Evolutionary conservation across 2,888 invertebrate species (phyloP).

Genomic region (Mycalesis mineus): DNA sequence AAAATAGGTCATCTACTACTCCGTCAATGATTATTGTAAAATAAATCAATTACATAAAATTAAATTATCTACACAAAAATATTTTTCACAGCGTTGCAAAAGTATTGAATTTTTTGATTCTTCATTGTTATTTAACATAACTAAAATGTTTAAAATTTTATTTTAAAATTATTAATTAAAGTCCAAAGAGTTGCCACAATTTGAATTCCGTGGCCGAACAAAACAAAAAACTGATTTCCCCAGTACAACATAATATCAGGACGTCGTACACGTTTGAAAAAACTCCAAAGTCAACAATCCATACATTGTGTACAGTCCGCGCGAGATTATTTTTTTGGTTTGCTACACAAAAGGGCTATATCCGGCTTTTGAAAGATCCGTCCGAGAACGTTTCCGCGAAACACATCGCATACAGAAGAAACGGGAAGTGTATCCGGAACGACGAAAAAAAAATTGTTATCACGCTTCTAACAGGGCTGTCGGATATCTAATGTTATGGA

Average conservation of each 20-base stretch:
- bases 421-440: conserved; percentile 76
- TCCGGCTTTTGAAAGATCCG: conserved; percentile 62
- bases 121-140: too few relatives aligned
- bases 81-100: too few relatives aligned
- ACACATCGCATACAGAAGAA: conserved; percentile 69
- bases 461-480: conserved; percentile 53
- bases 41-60: too few relatives aligned
- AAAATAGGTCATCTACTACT: too few relatives aligned
- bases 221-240: conserved; percentile 46
- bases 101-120: too few relatives aligned
- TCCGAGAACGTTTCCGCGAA: conserved; percentile 65
- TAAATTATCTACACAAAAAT: too few relatives aligned
- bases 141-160: too few relatives aligned
- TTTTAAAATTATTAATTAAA: conserved; percentile 4
- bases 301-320: conserved; percentile 44
- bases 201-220: conserved; percentile 39
- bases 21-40: too few relatives aligned
- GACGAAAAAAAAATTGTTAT: conserved; percentile 54
- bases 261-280: conserved; percentile 49
- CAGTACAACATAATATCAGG: conserved; percentile 45
- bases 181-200: conserved; percentile 38
- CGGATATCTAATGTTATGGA: conserved; percentile 20
- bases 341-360: conserved; percentile 68
- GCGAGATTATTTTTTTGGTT: conserved; percentile 49
- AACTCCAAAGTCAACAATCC: conserved; percentile 61